Evolutionary conservation across 1,140 invertebrate genomes (phyloP).

Genomic region (Temnothorax curvispinosus): DNA sequence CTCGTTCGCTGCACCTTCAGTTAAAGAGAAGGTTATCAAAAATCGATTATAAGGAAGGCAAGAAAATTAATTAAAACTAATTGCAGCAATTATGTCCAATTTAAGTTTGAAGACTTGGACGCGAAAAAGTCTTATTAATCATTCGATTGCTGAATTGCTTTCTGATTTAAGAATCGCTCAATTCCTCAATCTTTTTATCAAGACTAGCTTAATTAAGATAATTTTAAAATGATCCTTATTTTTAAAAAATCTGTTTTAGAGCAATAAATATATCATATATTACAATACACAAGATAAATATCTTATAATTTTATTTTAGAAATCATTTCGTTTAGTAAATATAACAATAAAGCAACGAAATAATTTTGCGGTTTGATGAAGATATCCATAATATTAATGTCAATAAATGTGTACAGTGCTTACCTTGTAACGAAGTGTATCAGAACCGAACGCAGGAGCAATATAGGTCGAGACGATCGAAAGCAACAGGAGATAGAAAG

Average conservation of each 20-base stretch:
- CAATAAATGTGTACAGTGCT: constrained; percentile 18
- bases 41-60: constrained; percentile 13
- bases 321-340: not conserved
- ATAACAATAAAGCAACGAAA: not conserved
- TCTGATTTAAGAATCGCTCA: not conserved
- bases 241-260: not conserved
- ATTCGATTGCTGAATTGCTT: not conserved
- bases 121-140: constrained; percentile 33
- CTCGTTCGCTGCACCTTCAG: not conserved
- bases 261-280: not conserved
- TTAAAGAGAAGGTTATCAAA: not conserved
- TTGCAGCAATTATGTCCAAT: constrained; percentile 31
- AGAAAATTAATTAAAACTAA: constrained; percentile 40
- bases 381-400: not conserved
- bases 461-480: constrained; percentile 64
- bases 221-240: not conserved
- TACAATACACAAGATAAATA: not conserved
- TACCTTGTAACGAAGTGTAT: constrained; percentile 62
- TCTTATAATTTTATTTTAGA: not conserved
- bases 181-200: not conserved
- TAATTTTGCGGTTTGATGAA: not conserved
- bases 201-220: constrained; percentile 8
- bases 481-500: constrained; percentile 57
- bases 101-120: not conserved
- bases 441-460: constrained; percentile 42